Conservation (phyloP, 2,113 vertebrate species). For the Promerops cafer region DNA sequence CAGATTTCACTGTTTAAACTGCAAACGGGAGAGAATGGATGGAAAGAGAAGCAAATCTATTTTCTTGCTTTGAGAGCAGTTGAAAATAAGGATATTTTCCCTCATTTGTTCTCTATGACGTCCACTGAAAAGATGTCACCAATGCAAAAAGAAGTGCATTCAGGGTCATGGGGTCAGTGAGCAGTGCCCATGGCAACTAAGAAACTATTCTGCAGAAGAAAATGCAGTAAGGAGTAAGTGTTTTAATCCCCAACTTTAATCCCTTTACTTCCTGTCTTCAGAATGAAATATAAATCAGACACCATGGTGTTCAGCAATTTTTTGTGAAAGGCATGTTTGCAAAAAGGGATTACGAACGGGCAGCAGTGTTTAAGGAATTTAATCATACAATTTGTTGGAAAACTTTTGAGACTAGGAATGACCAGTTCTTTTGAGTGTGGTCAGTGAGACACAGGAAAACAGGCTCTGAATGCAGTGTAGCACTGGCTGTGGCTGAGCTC, state of each 20-base stretch:
- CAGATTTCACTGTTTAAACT: conserved; percentile 35
- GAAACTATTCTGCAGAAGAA: conserved; percentile 70
- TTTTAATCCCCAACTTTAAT: conserved; percentile 80
- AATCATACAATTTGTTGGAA: conserved; percentile 72
- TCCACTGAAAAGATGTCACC: conserved; percentile 70
- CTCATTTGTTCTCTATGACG: conserved; percentile 57
- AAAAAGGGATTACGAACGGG: conserved; percentile 70
- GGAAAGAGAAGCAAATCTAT: conserved; percentile 6
- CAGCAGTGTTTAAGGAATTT: conserved; percentile 72
- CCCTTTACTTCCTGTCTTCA: conserved; percentile 75
- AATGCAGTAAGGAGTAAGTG: conserved; percentile 71
- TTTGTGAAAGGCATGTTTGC: conserved; percentile 71
- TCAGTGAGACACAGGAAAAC: conserved; percentile 56
- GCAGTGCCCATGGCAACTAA: conserved; percentile 72
- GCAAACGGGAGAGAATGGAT: not conserved
- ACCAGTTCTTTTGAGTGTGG: conserved; percentile 55
- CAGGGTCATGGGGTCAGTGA: conserved; percentile 63
- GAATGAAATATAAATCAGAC: conserved; percentile 79
- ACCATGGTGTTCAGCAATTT: conserved; percentile 63
- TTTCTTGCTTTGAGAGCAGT: conserved; percentile 33
- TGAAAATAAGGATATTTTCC: conserved; percentile 55
- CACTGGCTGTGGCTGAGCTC: not conserved
- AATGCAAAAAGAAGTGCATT: conserved; percentile 60
- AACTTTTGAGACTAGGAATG: conserved; percentile 63
- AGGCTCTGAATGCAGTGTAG: conserved; percentile 35